Conservation (phyloP, 2,113 vertebrate species). For the Panurus biarmicus region DNA sequence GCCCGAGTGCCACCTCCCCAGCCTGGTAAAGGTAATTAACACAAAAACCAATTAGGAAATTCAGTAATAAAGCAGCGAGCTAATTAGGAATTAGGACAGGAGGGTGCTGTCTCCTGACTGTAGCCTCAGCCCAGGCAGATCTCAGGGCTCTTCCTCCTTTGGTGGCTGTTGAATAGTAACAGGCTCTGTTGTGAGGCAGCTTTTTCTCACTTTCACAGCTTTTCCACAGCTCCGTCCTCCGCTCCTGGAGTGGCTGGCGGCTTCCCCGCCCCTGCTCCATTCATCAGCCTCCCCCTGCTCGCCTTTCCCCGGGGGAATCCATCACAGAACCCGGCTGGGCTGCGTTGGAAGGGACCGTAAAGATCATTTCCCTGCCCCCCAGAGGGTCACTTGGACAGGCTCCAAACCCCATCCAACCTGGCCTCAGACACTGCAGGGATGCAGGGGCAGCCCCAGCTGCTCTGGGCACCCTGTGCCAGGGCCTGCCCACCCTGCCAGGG, state of each 20-base stretch:
- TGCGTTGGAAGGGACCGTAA: fast-evolving
- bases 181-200: neutral
- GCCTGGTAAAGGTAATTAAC: neutral
- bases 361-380: fast-evolving
- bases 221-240: neutral
- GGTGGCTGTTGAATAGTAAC: neutral
- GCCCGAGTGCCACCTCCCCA: neutral
- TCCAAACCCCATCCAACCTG: neutral
- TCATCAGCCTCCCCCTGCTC: neutral
- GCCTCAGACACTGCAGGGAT: neutral
- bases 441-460: neutral
- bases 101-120: neutral
- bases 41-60: neutral
- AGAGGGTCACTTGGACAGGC: fast-evolving
- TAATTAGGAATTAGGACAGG: neutral
- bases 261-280: neutral
- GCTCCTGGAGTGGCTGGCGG: neutral
- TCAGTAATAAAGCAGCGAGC: neutral
- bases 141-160: neutral
- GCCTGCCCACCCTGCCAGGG: neutral
- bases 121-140: neutral
- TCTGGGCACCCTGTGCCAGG: neutral
- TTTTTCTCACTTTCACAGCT: conserved; percentile 28
- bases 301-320: fast-evolving
- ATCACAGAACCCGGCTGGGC: fast-evolving